Percentiles rank a stretch among this genome's conserved stretches.
Conservation (phyloP, 2,113 vertebrate genomes). For the Corythaeola cristata region DNA sequence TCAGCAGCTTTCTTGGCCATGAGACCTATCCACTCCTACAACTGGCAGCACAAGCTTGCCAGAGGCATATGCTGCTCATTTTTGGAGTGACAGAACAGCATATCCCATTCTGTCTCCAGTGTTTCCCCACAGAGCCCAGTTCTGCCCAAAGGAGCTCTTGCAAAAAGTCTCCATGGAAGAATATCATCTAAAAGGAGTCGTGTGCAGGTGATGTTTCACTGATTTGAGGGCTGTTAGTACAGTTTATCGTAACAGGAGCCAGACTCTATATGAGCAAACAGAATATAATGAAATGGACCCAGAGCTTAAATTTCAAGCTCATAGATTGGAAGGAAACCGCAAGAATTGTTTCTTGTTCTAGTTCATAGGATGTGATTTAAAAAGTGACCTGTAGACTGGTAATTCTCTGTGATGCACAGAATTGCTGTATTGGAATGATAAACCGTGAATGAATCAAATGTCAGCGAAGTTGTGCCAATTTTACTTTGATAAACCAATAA, state of each 20-base stretch:
- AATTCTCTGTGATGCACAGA: background rate
- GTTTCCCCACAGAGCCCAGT: background rate
- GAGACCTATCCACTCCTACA: conserved; percentile 10
- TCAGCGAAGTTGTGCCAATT: background rate
- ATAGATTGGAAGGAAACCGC: background rate
- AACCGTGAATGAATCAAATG: background rate
- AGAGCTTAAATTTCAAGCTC: background rate
- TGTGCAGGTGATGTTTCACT: background rate
- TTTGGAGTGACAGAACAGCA: background rate
- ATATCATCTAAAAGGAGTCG: background rate
- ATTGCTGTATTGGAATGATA: background rate
- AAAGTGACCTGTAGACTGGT: background rate
- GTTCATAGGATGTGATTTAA: background rate
- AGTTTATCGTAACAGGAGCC: background rate
- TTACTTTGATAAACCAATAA: background rate
- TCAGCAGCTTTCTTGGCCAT: conserved; percentile 35
- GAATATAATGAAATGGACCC: background rate
- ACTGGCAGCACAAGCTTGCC: background rate
- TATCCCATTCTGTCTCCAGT: background rate
- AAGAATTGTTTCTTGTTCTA: background rate
- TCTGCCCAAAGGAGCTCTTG: background rate
- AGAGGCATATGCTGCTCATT: background rate
- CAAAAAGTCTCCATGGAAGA: background rate
- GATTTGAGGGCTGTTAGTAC: background rate
- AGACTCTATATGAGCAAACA: background rate